Base-by-base conservation (phyloP, 2,888 invertebrate genomes). In the Nomada fucata region DNA sequence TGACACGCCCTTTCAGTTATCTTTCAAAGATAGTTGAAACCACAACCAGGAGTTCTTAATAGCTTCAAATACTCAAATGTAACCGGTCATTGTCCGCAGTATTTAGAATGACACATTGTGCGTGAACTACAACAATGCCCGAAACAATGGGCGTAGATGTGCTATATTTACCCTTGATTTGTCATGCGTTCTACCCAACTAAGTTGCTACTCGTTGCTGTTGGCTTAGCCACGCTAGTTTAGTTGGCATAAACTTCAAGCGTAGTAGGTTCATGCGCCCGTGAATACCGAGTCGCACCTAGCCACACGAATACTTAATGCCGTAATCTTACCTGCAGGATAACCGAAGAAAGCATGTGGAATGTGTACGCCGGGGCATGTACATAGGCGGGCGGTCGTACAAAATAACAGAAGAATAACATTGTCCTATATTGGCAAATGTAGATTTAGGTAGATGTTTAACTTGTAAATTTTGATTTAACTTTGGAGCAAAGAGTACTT, bases 221-320 rank as follows among this genome's bases (percentile, higher is more conserved):
- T 60, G 50, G 26, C 65, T n/a, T 61, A 75, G 68, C 55, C 53
- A 42, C 63, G 78, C 69, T 76, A 80, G 84, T 86, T 84, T 80
- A 80, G 67, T 63, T 65, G 70, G 77, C 76, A 86, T 84, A 87
- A 89, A 89, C 84, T 89, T 89, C 80, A 85, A 72, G 82, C 78
- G 75, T 81, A 88, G 86, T 87, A 89, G 70, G 82, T 85, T 85
- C 82, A 67, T 83, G 80, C 79, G 77, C 70, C 83, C 79, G 60
- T 77, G 84, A 84, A 84, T 82, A 82, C 86, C 85, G 83, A 82
- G 84, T 82, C 82, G 81, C 85, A 82, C 83, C 87, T 86, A 83
- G 83, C 82, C 81, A 76, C 82, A 84, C 88, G 87, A 89, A 86
- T 88, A 89, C 87, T 83, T 88, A 88, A 89, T 87, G 79, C 80